A percentile compares a stretch with the other conserved stretches of the same genome.
Conservation (phyloP, 1,140 invertebrate genomes). For the Aplysia californica region DNA sequence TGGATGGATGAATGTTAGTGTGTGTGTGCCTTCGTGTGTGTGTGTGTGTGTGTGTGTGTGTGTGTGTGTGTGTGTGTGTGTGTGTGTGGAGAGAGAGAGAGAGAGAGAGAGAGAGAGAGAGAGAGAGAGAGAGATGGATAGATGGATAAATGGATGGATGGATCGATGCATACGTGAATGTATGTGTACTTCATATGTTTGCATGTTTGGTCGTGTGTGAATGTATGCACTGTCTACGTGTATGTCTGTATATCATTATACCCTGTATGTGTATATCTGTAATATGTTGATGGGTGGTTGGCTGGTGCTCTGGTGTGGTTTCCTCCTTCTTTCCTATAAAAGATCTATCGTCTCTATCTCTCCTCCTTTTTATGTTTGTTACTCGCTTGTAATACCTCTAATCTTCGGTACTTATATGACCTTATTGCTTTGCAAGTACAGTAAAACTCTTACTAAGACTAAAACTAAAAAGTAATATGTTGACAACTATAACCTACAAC, state of each 20-base stretch:
- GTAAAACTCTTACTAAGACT: too few species aligned
- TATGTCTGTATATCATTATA: neutral
- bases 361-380: too few species aligned
- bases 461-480: too few species aligned
- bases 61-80: neutral
- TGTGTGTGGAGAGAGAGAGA: neutral
- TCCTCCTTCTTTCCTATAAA: neutral
- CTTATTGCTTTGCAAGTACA: too few species aligned
- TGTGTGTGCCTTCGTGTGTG: too few species aligned
- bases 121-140: neutral
- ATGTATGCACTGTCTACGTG: neutral
- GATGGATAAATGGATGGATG: neutral
- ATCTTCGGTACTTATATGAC: too few species aligned
- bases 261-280: too few species aligned
- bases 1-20: neutral
- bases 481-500: neutral
- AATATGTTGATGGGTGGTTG: neutral
- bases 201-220: too few species aligned
- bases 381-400: too few species aligned
- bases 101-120: slow-evolving; percentile 16
- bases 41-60: slow-evolving; percentile 25
- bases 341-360: too few species aligned
- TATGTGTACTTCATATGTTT: too few species aligned
- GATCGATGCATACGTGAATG: too few species aligned
- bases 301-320: neutral